These are phyloP conservation scores for Pardosa pseudoannulata DNA, from an alignment of 2,888 invertebrate genomes.

Conservation along the genomic window DNA sequence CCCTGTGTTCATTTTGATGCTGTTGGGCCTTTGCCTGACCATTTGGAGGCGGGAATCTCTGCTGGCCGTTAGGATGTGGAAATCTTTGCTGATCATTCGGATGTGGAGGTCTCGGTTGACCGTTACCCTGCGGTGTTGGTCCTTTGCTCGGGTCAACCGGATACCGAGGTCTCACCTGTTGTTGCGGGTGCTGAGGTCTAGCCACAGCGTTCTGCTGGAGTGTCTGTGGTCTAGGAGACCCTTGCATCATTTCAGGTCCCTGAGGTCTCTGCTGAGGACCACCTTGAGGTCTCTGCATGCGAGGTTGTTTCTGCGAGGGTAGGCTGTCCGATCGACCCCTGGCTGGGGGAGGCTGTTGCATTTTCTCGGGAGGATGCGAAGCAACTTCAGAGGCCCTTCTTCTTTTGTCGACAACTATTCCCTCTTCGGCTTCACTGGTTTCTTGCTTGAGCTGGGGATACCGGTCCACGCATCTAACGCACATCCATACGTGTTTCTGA, in stretches of 20 bases:
- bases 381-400: conserved; percentile 37
- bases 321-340: conserved; percentile 63
- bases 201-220: not conserved
- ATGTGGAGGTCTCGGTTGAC: not conserved
- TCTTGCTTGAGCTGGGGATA: conserved; percentile 49
- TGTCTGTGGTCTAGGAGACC: not conserved
- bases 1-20: conserved; percentile 35
- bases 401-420: not conserved
- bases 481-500: conserved; percentile 71
- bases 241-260: not conserved
- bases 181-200: conserved; percentile 2
- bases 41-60: conserved; percentile 16
- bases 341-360: conserved; percentile 31
- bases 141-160: conserved; percentile 12
- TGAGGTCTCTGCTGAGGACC: not conserved
- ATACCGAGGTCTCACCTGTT: not conserved
- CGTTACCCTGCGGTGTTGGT: not conserved
- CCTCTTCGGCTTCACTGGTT: conserved; percentile 5
- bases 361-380: not conserved
- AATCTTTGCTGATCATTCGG: conserved; percentile 11
- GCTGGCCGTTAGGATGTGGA: not conserved
- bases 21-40: conserved; percentile 34
- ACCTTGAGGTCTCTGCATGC: conserved; percentile 40
- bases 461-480: conserved; percentile 45
- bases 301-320: conserved; percentile 39